Base-by-base conservation (phyloP, 2,113 vertebrate genomes). In the Chaetorhynchus papuensis region DNA sequence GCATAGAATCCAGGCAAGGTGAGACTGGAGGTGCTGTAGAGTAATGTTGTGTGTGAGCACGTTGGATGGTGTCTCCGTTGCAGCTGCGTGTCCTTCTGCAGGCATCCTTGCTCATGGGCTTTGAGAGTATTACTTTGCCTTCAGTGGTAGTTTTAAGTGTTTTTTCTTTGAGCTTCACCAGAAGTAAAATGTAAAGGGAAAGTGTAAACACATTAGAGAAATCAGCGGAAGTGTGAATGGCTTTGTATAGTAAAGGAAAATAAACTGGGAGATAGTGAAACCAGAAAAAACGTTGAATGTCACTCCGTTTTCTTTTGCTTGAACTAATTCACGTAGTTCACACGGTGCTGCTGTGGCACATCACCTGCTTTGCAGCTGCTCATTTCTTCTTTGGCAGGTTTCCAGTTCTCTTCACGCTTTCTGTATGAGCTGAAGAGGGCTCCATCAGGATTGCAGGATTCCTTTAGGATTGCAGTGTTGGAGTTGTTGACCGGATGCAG, bases 61-160 rank as follows among this genome's bases (percentile, higher is more conserved):
- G 15, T 10, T 14, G 53, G n/a, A 19, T 52, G 28, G 2, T 44
- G 12, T 27, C 37, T 27, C 31, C 3, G 0, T 18, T 37, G 49
- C 3, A 0, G 17, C 39, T 59, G 28, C 0, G 0, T 30, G 37
- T 49, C 60, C 52, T 84, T 72, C 22, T 0, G 0, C 33, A 35
- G 53, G 39, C 31, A 14, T 52, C 56, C 15, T 57, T 9, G 2
- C 23, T 11, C 30, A 1, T 35, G 54, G n/a, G 41, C 53, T 69
- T 28, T 80, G 41, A 42, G 31, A 57, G 9, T 19, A n/a, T 30
- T 49, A 10, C 18, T 42, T 52, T 64, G 6, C 45, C 30, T 42
- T 78, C 70, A 31, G 0, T 1, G 13, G 31, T 50, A 39, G 7
- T 15, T 72, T n/a, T 69, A 87, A 69, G 16, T 60, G 15, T 10